phyloP scores from a whole-genome alignment of 2,797 vertebrate species.

The Aphelocoma californica region DNA sequence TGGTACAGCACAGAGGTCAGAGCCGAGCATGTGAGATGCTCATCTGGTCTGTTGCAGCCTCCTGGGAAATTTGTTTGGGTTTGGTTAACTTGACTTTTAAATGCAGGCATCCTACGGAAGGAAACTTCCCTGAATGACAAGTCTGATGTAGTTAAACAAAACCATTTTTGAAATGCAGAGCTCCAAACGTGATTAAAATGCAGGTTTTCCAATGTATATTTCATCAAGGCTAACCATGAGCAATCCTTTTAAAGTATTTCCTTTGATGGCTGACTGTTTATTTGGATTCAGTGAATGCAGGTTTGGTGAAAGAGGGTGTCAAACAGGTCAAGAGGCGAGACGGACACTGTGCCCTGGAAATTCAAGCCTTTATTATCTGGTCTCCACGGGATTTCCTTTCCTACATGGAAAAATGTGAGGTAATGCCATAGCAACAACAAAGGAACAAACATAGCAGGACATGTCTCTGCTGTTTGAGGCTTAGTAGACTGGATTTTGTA shows the following conservation, averaged over 20 bases:
- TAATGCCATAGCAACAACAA: conserved; percentile 63
- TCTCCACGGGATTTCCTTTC: conserved; percentile 74
- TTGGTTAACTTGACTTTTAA: conserved; percentile 51
- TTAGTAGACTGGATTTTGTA: conserved; percentile 26
- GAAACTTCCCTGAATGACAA: conserved; percentile 42
- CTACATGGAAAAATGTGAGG: conserved; percentile 80
- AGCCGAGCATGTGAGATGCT: not conserved
- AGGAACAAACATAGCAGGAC: conserved; percentile 36
- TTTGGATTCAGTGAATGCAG: conserved; percentile 61
- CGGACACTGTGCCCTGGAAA: conserved; percentile 51
- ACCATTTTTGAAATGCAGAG: conserved; percentile 42
- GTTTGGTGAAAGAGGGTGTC: conserved; percentile 80
- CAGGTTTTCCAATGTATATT: conserved; percentile 45
- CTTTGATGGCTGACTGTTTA: conserved; percentile 45
- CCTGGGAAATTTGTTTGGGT: conserved; percentile 58
- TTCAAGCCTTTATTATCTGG: conserved; percentile 79
- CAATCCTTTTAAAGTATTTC: conserved; percentile 1
- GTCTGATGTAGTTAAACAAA: conserved; percentile 26
- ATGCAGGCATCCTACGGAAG: conserved; percentile 41
- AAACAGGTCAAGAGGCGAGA: conserved; percentile 79
- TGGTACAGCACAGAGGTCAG: not conserved
- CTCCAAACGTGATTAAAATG: conserved; percentile 46
- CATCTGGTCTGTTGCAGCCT: conserved; percentile 3
- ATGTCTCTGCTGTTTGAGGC: conserved; percentile 25
- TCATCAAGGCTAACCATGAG: conserved; percentile 24